Conservation (phyloP, 2,888 invertebrate genomes). For the Caenorhabditis sp. region DNA sequence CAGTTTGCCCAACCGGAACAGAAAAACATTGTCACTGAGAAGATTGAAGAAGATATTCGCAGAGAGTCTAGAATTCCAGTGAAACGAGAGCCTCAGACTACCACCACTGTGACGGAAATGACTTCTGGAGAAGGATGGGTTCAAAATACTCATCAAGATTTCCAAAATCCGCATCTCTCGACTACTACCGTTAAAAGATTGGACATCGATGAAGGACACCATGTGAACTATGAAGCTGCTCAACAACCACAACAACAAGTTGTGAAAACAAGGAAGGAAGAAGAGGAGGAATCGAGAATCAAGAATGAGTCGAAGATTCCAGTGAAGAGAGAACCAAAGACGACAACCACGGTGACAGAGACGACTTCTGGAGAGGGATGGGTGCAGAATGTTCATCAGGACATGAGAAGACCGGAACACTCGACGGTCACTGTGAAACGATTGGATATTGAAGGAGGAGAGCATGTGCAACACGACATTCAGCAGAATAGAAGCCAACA, state of each 20-base stretch:
- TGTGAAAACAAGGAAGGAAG: conserved; percentile 19
- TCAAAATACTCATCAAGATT: conserved; percentile 63
- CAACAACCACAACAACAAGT: conserved; percentile 26
- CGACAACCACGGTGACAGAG: conserved; percentile 58
- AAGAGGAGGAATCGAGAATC: conserved; percentile 34
- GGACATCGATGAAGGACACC: conserved; percentile 50
- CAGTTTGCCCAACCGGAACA: conserved; percentile 44
- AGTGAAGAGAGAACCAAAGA: conserved; percentile 54
- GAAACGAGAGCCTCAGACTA: conserved; percentile 52
- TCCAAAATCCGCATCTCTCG: conserved; percentile 57
- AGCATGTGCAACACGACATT: conserved; percentile 15
- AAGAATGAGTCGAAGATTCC: conserved; percentile 57
- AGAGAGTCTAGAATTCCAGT: conserved; percentile 58
- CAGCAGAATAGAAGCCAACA: conserved; percentile 21
- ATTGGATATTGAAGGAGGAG: conserved; percentile 33
- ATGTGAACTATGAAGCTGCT: conserved; percentile 22
- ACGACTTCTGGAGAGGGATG: conserved; percentile 64
- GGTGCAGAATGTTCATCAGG: conserved; percentile 57
- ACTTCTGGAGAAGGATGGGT: conserved; percentile 66
- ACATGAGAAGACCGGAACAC: conserved; percentile 31
- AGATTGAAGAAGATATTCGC: conserved; percentile 44
- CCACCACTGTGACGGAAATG: conserved; percentile 60
- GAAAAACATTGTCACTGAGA: conserved; percentile 45
- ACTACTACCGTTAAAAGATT: conserved; percentile 52
- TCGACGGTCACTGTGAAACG: conserved; percentile 30